A percentile compares a stretch with the other conserved stretches of the same genome.
Evolutionary conservation across 2,113 vertebrate genomes (phyloP).

Genomic region (Myrmecophaga tridactyla): DNA sequence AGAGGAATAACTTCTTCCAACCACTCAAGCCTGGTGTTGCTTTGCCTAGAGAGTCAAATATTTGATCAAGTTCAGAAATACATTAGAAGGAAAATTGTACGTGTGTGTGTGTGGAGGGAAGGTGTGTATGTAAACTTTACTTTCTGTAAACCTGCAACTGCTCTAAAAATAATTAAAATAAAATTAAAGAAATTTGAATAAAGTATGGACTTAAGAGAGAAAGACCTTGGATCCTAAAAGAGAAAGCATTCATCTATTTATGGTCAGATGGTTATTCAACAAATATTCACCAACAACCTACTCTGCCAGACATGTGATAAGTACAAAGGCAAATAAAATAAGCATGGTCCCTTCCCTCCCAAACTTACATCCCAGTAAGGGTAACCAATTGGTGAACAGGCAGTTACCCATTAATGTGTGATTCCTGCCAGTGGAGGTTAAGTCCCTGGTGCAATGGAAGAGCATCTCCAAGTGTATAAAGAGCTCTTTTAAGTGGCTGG

Average conservation of each 20-base stretch:
- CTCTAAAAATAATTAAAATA: no score
- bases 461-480: not conserved
- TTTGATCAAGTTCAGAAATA: conserved; percentile 22
- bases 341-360: not conserved
- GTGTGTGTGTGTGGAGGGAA: no score
- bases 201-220: no score
- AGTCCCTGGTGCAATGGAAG: not conserved
- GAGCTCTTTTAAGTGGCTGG: not conserved
- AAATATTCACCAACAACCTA: not conserved
- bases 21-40: not conserved
- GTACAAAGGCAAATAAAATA: not conserved
- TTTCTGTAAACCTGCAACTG: no score
- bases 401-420: not conserved
- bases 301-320: conserved; percentile 10
- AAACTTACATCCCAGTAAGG: not conserved
- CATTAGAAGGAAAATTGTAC: no score
- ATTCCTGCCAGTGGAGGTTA: not conserved
- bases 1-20: not conserved
- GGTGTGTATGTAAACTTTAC: no score
- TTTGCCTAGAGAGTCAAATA: conserved; percentile 23
- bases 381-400: not conserved
- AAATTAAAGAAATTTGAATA: no score
- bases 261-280: conserved; percentile 22
- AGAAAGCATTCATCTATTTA: conserved; percentile 24
- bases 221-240: not conserved